These are phyloP conservation scores for Ferrisia virgata DNA, from an alignment of 2,888 invertebrate species.

Conservation along the genomic window DNA sequence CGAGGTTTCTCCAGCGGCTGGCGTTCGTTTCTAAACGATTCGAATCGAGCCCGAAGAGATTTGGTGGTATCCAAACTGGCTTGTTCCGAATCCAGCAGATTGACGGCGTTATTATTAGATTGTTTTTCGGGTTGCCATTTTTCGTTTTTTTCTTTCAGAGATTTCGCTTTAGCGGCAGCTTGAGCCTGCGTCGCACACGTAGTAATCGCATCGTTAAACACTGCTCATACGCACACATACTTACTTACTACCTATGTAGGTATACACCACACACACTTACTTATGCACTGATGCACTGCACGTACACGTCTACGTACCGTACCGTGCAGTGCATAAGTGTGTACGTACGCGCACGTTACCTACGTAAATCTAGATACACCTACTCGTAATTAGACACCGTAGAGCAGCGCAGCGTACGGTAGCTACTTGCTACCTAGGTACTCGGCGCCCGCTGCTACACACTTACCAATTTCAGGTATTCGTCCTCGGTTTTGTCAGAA, in stretches of 20 bases:
- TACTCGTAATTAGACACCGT: no score
- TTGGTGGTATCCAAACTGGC: constrained; percentile 82
- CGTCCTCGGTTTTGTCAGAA: constrained; percentile 62
- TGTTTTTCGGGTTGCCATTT: constrained; percentile 70
- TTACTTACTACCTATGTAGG: no score
- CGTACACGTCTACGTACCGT: no score
- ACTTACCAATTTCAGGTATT: constrained; percentile 64
- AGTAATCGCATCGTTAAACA: not conserved
- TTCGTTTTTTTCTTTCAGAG: constrained; percentile 82
- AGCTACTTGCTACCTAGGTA: no score
- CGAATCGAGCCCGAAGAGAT: constrained; percentile 68
- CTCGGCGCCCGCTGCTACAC: not conserved
- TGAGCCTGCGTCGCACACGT: constrained; percentile 39
- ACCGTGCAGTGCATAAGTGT: no score
- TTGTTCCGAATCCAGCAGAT: constrained; percentile 56
- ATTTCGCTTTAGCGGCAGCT: constrained; percentile 69
- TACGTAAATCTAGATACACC: no score
- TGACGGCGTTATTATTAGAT: constrained; percentile 54
- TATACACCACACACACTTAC: no score
- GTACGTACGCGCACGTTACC: no score
- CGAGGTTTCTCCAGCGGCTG: constrained; percentile 58
- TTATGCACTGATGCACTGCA: no score
- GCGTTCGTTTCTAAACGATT: constrained; percentile 65
- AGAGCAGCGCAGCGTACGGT: no score
- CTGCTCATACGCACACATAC: not conserved